Percentiles rank a stretch among this genome's conserved stretches.
Evolutionary conservation across 2,888 invertebrate genomes (phyloP).

Genomic region (Tridacna gigas): DNA sequence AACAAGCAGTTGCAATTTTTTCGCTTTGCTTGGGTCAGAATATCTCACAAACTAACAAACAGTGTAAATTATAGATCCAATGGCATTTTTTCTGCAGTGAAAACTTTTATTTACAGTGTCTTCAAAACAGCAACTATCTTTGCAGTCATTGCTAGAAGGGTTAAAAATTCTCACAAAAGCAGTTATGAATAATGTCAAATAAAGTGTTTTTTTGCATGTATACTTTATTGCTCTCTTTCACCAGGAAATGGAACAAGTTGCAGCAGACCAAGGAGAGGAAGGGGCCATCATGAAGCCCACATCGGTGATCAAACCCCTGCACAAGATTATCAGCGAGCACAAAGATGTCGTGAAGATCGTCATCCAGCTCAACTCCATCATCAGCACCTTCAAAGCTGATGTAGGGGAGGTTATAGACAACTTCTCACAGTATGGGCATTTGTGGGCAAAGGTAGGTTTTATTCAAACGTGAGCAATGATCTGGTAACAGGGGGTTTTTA

Average conservation of each 20-base stretch:
- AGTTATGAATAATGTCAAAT: too few species aligned
- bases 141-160: too few species aligned
- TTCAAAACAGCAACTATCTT: too few species aligned
- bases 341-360: slow-evolving; percentile 93
- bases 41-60: too few species aligned
- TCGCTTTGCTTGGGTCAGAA: too few species aligned
- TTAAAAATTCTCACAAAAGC: too few species aligned
- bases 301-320: slow-evolving; percentile 82
- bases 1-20: too few species aligned
- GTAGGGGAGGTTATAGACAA: slow-evolving; percentile 92
- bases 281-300: slow-evolving; percentile 77
- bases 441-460: slow-evolving; percentile 83
- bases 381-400: slow-evolving; percentile 88
- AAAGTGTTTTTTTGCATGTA: not conserved
- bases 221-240: not conserved
- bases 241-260: slow-evolving; percentile 81
- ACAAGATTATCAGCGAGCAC: slow-evolving; percentile 88
- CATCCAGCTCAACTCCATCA: slow-evolving; percentile 84
- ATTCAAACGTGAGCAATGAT: not conserved
- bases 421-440: slow-evolving; percentile 93
- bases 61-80: too few species aligned
- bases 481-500: not conserved
- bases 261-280: slow-evolving; percentile 78
- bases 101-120: too few species aligned
- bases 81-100: too few species aligned